Percentiles rank a stretch among this genome's conserved stretches.
Conservation (phyloP, 2,888 invertebrate genomes). For the Piscicola geometra region DNA sequence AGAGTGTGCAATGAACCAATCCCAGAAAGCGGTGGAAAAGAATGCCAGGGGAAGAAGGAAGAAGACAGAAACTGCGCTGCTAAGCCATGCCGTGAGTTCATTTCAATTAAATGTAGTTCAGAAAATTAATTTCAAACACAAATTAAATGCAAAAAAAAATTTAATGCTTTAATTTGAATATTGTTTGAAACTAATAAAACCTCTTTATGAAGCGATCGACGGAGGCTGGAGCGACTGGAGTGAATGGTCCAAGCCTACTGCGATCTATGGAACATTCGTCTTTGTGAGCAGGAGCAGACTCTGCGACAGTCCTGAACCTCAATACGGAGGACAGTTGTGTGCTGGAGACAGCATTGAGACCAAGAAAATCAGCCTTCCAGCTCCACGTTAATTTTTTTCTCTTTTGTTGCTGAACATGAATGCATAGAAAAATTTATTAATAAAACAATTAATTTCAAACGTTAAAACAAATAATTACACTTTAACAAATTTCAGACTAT, state of each 20-base stretch:
- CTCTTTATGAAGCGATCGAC: conserved; percentile 34
- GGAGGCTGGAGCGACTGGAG: conserved; percentile 40
- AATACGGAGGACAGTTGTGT: conserved; percentile 51
- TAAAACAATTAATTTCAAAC: no score
- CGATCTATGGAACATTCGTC: conserved; percentile 50
- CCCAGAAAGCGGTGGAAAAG: conserved; percentile 50
- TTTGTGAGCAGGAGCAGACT: conserved; percentile 46
- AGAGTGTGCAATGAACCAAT: conserved; percentile 52
- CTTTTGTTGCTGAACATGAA: not conserved
- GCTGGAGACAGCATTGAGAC: conserved; percentile 46
- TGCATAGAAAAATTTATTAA: not conserved
- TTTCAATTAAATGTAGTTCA: not conserved
- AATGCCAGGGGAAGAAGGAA: conserved; percentile 48
- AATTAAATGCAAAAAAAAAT: no score
- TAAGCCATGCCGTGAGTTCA: conserved; percentile 44
- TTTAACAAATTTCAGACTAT: no score
- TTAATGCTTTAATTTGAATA: no score
- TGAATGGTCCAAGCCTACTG: conserved; percentile 46
- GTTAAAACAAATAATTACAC: no score
- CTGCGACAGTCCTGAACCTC: conserved; percentile 52
- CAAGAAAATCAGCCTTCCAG: conserved; percentile 46
- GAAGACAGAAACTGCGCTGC: conserved; percentile 47
- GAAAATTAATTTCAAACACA: not conserved
- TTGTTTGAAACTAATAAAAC: no score
- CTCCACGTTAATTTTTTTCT: conserved; percentile 24